Base-by-base conservation (phyloP, 1,140 invertebrate species). In the Nixonia krombeini region DNA sequence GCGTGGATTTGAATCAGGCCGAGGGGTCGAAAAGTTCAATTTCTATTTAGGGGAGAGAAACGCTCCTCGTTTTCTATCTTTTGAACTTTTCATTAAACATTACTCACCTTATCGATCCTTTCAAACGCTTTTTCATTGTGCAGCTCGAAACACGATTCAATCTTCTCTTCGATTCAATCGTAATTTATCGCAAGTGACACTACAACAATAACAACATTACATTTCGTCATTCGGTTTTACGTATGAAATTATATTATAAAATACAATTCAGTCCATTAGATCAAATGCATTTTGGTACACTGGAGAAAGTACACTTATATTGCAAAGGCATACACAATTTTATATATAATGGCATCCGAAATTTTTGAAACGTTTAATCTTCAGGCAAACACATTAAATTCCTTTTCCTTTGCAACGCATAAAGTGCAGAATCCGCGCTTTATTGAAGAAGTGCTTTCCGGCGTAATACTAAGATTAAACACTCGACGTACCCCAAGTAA, bases 391-490 rank as follows among this genome's bases (percentile, higher is more conserved):
- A 13, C 7, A 37, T 44, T 8, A 28, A 25, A 26, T 44, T 25
- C 10, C 18, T 58, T 29, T 15, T 18, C 15, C 12, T n/a, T n/a
- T n/a, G n/a, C 31, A 8, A 12, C 35, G 3, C 15, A 37, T 10
- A 10, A 31, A 13, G 4, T 46, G 2, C 13, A 26, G 21, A 49
- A 53, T 67, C 41, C 23, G 38, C 31, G 31, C 49, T 50, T 57
- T 33, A 57, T 31, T 21, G 33, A 75, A 62, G 53, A 69, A 82
- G 78, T 80, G 78, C 74, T 69, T 77, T 79, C 71, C 51, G 42
- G 10, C 52, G 72, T 82, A 81, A 82, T 81, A 65, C 80, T 53
- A 75, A 79, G 63, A 71, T 76, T 76, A 82, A 82, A 82, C 77
- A 82, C 70, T 82, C 58, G 55, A 72, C 46, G 49, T 40, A 67